Percentiles rank a stretch among this genome's conserved stretches.
Conservation (phyloP, 2,113 vertebrate species). For the Alaudala cheleensis region DNA sequence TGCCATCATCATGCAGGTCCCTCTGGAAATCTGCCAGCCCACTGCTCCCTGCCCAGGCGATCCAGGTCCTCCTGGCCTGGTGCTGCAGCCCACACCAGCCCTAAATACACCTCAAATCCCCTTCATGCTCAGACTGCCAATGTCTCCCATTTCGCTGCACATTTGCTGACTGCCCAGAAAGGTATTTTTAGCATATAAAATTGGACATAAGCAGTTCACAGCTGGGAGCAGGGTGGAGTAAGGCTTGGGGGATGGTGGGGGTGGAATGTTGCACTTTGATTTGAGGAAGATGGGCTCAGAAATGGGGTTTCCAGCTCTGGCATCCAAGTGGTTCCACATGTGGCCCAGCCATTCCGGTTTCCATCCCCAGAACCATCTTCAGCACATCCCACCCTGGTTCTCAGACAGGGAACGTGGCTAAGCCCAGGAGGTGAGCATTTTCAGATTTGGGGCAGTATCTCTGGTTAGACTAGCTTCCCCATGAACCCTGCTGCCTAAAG, state of each 20-base stretch:
- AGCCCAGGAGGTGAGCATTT: neutral
- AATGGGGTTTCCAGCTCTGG: neutral
- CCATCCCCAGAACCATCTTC: neutral
- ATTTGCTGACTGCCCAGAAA: neutral
- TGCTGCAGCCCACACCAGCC: neutral
- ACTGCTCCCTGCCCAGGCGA: accelerated
- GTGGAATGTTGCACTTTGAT: neutral
- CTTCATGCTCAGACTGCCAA: neutral
- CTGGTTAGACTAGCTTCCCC: neutral
- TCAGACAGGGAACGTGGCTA: neutral
- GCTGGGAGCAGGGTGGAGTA: neutral
- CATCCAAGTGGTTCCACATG: neutral
- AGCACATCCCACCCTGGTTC: neutral
- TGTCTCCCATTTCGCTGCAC: accelerated
- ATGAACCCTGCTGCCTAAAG: neutral
- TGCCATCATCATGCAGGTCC: accelerated
- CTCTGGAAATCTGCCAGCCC: neutral
- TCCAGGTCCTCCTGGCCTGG: too few relatives aligned
- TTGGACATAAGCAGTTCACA: neutral
- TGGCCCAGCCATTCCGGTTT: neutral
- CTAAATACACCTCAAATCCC: neutral
- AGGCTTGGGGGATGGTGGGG: accelerated
- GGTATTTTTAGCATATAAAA: slow-evolving; percentile 7
- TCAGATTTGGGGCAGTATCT: neutral
- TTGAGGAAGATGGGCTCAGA: neutral